Conservation (phyloP, 2,888 invertebrate species). For the Trachelus troglodyta region DNA sequence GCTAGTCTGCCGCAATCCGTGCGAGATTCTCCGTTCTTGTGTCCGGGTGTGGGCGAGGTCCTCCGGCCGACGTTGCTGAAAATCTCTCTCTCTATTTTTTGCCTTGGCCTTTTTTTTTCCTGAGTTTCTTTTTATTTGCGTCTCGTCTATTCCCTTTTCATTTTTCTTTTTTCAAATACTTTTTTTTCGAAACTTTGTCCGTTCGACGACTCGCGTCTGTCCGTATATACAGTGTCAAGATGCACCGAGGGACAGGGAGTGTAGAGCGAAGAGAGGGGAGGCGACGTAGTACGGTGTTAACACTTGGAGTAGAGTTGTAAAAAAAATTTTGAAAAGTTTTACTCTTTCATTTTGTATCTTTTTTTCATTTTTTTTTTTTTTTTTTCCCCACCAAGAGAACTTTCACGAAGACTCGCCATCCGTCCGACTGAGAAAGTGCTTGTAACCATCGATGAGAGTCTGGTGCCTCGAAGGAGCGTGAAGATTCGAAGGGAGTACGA, state of each 20-base stretch:
- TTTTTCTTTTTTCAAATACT: slow-evolving; percentile 14
- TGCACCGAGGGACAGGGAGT: slow-evolving; percentile 25
- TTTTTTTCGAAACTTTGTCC: slow-evolving; percentile 1
- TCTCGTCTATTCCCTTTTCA: slow-evolving; percentile 13
- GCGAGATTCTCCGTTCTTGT: slow-evolving; percentile 55
- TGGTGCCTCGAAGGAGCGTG: no score
- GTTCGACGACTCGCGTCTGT: slow-evolving; percentile 32
- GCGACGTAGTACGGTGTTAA: no score
- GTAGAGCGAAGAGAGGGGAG: no score
- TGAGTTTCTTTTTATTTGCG: slow-evolving; percentile 20
- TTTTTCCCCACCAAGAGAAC: neutral
- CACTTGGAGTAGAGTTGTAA: no score
- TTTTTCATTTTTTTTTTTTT: slow-evolving; percentile 10
- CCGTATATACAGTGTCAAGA: slow-evolving; percentile 28
- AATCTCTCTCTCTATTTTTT: slow-evolving; percentile 44
- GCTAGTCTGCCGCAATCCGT: slow-evolving; percentile 65
- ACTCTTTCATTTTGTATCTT: slow-evolving; percentile 20
- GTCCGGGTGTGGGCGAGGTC: slow-evolving; percentile 58
- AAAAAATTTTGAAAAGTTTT: slow-evolving; percentile 34
- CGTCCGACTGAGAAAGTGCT: no score
- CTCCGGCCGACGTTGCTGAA: slow-evolving; percentile 60
- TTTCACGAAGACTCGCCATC: neutral
- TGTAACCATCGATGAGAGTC: no score
- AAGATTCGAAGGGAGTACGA: no score
- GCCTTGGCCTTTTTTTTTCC: slow-evolving; percentile 21